Evolutionary conservation across 2,888 invertebrate species (phyloP).

Genomic region (Peribatodes rhomboidaria): DNA sequence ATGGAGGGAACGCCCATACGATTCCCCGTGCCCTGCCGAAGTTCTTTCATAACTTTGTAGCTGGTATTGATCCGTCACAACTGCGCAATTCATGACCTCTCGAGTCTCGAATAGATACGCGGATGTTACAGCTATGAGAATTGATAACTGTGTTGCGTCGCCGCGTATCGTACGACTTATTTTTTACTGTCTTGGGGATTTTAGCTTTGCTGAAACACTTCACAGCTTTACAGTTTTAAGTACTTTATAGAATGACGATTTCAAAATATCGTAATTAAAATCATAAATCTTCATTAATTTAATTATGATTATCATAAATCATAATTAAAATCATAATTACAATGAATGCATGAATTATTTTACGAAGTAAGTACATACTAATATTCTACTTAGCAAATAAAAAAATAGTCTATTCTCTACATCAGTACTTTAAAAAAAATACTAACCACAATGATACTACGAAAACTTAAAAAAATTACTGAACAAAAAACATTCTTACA

Average conservation of each 20-base stretch:
- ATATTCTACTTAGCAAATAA: neutral
- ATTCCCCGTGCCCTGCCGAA: slow-evolving; percentile 82
- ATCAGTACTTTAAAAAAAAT: neutral
- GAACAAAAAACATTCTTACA: neutral
- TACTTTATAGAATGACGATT: neutral
- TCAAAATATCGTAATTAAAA: neutral
- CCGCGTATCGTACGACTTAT: slow-evolving; percentile 17
- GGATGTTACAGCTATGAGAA: slow-evolving; percentile 67
- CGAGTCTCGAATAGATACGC: slow-evolving; percentile 59
- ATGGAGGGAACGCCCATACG: slow-evolving; percentile 80
- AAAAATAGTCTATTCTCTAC: neutral
- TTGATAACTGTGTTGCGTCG: slow-evolving; percentile 53
- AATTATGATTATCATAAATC: too few species aligned
- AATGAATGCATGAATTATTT: too few species aligned
- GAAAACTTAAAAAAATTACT: neutral
- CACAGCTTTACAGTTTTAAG: neutral
- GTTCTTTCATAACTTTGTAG: slow-evolving; percentile 85
- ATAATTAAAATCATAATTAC: too few species aligned
- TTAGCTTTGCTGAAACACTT: slow-evolving; percentile 19
- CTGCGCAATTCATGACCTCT: slow-evolving; percentile 83
- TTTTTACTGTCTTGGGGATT: slow-evolving; percentile 26
- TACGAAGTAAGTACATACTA: too few species aligned
- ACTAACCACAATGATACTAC: neutral
- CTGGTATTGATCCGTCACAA: slow-evolving; percentile 84
- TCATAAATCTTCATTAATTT: too few species aligned